Evolutionary conservation across 2,113 vertebrate species (phyloP).

Genomic region (Erpornis zantholeuca): DNA sequence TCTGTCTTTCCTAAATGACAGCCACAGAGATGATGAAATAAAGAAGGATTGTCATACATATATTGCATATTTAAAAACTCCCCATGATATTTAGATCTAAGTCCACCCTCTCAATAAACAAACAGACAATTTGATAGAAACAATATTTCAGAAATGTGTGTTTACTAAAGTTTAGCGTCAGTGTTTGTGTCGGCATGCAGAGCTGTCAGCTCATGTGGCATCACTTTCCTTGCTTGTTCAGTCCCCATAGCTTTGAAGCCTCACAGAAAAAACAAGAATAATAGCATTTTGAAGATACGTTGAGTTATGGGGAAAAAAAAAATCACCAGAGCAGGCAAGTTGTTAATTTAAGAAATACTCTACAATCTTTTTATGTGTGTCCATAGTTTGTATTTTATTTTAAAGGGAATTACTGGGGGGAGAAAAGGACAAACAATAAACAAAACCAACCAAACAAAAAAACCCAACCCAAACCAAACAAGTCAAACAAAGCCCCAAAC

Average conservation of each 20-base stretch:
- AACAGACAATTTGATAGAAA: neutral
- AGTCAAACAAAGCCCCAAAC: accelerated
- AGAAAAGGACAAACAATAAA: neutral
- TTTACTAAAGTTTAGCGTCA: neutral
- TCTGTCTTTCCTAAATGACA: neutral
- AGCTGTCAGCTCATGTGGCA: neutral
- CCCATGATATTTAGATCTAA: neutral
- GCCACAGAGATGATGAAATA: neutral
- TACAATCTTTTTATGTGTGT: too few relatives aligned
- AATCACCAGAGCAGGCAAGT: neutral
- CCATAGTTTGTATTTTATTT: neutral
- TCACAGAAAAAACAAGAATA: neutral
- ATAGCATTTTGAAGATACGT: neutral
- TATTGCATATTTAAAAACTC: neutral
- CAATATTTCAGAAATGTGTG: neutral
- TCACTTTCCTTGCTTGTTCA: neutral
- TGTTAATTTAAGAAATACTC: neutral
- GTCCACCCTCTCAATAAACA: neutral
- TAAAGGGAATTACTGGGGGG: neutral
- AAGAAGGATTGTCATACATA: neutral
- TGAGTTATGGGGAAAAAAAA: neutral
- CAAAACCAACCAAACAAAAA: neutral
- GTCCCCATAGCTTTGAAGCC: neutral
- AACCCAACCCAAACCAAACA: neutral
- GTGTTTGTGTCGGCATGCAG: neutral